Percentiles rank a stretch among this genome's conserved stretches.
Conservation (phyloP, 2,113 vertebrate genomes). For the Lasiurus cinereus region DNA sequence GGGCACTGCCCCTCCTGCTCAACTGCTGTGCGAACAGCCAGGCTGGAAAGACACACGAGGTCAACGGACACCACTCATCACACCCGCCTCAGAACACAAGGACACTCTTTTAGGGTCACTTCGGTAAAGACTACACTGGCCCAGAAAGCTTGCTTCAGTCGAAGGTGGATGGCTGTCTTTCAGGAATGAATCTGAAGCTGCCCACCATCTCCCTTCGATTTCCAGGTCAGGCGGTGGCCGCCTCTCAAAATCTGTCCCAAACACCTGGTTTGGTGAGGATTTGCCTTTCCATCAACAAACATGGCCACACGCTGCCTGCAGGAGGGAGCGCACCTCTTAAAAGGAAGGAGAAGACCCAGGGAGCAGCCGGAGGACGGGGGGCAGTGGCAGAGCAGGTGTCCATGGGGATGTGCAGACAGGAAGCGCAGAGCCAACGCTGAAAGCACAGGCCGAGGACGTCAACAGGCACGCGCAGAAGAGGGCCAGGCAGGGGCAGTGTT, state of each 20-base stretch:
- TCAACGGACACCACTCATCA: neutral
- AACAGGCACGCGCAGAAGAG: neutral
- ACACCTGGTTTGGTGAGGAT: neutral
- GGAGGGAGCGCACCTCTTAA: neutral
- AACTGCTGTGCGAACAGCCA: neutral
- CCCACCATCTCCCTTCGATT: neutral
- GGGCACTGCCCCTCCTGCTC: neutral
- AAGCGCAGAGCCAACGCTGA: neutral
- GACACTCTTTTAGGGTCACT: neutral
- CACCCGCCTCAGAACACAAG: neutral
- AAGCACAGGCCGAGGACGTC: neutral
- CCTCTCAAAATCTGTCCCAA: neutral
- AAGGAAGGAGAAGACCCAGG: neutral
- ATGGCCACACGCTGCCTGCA: neutral
- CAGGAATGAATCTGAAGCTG: neutral
- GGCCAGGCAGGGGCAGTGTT: neutral
- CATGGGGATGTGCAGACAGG: neutral
- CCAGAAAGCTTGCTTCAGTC: neutral
- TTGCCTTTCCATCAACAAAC: neutral
- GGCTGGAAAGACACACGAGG: neutral
- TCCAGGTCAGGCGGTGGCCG: accelerated
- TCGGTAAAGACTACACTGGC: accelerated
- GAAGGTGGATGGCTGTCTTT: accelerated
- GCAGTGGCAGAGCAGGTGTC: accelerated
- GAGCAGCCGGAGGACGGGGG: neutral